phyloP scores from a whole-genome alignment of 2,797 vertebrate genomes.

The Staurois parvus region DNA sequence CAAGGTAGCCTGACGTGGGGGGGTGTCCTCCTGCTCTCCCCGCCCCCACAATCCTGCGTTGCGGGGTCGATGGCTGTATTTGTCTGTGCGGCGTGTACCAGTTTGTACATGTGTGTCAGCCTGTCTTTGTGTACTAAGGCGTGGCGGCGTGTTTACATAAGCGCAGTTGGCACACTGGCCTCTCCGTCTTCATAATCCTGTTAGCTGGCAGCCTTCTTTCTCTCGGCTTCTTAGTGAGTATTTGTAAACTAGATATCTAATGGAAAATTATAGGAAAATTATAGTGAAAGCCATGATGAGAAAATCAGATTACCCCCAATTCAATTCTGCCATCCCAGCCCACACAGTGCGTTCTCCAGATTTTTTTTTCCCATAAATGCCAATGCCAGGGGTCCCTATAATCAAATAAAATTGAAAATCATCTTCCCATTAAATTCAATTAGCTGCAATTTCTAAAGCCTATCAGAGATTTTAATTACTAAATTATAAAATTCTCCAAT shows the following conservation, averaged over 20 bases:
- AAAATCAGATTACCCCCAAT: constrained; percentile 99
- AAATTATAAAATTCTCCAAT: constrained; percentile 99
- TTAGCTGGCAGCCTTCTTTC: constrained; percentile 99
- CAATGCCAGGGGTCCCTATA: constrained; percentile 99
- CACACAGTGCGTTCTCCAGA: constrained; percentile 99
- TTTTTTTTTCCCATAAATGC: constrained; percentile 99
- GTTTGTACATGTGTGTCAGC: constrained; percentile 23
- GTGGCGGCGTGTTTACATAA: constrained; percentile 76
- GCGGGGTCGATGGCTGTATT: background rate
- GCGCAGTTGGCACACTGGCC: constrained; percentile 77
- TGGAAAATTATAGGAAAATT: constrained; percentile 99
- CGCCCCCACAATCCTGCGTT: background rate
- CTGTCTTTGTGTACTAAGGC: constrained; percentile 49
- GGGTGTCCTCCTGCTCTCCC: background rate
- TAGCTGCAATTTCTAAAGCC: constrained; percentile 99
- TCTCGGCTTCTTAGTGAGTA: constrained; percentile 95
- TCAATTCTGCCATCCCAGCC: constrained; percentile 99
- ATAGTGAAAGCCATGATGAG: constrained; percentile 99
- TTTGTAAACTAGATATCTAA: constrained; percentile 99
- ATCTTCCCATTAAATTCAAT: constrained; percentile 99
- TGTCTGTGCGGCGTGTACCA: background rate
- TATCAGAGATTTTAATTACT: constrained; percentile 99
- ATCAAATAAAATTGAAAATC: constrained; percentile 99
- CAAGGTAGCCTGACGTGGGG: background rate
- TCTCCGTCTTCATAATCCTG: constrained; percentile 91